These are phyloP conservation scores for Edolisoma coerulescens DNA, from an alignment of 2,113 vertebrate species.

Conservation along the genomic window DNA sequence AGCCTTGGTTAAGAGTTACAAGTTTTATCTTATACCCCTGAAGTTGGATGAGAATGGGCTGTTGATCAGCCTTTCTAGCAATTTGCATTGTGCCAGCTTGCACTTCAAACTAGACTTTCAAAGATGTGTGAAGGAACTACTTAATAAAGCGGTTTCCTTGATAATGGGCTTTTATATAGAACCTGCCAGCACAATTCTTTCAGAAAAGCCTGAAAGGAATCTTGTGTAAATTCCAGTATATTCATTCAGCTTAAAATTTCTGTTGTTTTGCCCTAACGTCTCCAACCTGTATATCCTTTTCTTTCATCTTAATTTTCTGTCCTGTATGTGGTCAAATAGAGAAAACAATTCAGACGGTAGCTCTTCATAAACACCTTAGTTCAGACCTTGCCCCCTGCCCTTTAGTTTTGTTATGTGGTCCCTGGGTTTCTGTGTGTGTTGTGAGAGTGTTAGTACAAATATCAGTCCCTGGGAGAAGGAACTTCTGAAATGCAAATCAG, in stretches of 20 bases:
- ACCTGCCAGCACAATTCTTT: background rate
- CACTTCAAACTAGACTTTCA: background rate
- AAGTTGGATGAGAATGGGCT: background rate
- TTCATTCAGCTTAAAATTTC: background rate
- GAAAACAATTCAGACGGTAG: background rate
- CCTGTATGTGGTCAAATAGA: background rate
- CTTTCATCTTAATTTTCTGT: conserved; percentile 1
- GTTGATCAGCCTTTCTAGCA: background rate
- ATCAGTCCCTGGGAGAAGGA: background rate
- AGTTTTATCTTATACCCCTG: background rate
- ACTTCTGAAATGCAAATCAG: background rate
- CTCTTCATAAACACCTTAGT: background rate
- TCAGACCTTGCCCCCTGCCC: background rate
- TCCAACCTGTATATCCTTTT: background rate
- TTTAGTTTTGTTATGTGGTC: background rate
- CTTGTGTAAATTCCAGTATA: background rate
- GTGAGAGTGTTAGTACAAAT: background rate
- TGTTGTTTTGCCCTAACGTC: background rate
- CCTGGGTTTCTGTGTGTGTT: background rate
- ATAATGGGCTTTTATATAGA: background rate
- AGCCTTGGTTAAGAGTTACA: background rate
- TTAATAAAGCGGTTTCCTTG: background rate
- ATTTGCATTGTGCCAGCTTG: background rate
- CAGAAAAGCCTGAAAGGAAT: background rate
- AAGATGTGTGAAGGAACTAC: background rate